phyloP scores from a whole-genome alignment of 2,113 vertebrate species.

The Pyrgilauda ruficollis region DNA sequence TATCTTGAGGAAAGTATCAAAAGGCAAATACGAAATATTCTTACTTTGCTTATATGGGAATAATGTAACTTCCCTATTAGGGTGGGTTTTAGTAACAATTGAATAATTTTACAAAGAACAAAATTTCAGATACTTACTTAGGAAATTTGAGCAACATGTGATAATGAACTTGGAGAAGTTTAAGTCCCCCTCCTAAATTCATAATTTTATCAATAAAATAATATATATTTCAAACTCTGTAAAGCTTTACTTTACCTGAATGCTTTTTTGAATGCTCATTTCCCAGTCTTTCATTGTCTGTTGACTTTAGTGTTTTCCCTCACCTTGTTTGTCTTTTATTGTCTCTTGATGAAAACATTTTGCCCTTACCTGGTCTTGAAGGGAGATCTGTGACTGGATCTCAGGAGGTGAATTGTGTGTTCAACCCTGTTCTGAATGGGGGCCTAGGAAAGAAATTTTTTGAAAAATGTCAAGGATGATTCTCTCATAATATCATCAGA shows the following conservation, averaged over 20 bases:
- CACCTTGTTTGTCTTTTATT: not conserved
- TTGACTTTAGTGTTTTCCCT: not conserved
- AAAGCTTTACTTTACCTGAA: not conserved
- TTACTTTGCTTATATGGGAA: not conserved
- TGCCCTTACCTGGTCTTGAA: not conserved
- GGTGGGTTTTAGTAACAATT: not conserved
- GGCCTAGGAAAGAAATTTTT: not conserved
- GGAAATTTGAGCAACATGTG: not conserved
- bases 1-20: not conserved
- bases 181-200: rapidly evolving
- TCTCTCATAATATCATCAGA: not conserved
- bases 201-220: not conserved
- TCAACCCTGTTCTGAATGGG: rapidly evolving
- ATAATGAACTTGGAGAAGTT: not conserved
- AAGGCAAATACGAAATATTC: not conserved
- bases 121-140: not conserved
- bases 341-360: not conserved
- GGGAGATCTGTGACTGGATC: not conserved
- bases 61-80: not conserved
- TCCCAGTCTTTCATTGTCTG: not conserved
- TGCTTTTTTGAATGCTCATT: not conserved
- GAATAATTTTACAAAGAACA: not conserved
- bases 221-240: not conserved
- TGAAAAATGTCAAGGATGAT: not conserved
- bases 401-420: not conserved